Evolutionary conservation across 23 tunicate species (phyloP), one percentile per base, ranked within the genome.

Genomic region (Botrylloides violaceus): DNA sequence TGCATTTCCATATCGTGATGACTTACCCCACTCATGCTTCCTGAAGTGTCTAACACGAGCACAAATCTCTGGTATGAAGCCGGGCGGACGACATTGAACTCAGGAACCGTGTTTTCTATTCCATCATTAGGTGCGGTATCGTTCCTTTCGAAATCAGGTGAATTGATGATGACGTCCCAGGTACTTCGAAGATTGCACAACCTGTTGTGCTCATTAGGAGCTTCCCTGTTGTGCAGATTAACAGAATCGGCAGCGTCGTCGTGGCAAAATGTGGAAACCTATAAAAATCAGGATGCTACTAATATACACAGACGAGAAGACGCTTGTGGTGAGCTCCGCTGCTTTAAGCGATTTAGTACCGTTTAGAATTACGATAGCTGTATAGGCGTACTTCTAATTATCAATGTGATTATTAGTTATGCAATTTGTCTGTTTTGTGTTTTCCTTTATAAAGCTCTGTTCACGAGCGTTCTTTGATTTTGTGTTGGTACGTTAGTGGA

Each of bases 21-120:
- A 31, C 81, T 62, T 73, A 80, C 88, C 4, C 77, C 81, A 66
- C 43, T 61, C 88, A 83, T 83, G 81, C 88, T 83, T 26, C 81
- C 81, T 0, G 88, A 83, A 2, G 77, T 70, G 39, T 83, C 88
- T 64, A 83, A 32, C 59, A 83, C 88, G 36, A 83, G 48, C 25
- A 83, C 88, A 34, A 70, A 76, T 66, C 88, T 58, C 23, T 29
- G 71, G 21, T 58, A 64, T 18, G 77, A 65, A 28, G 30, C 61
- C 0, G 75, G 61, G 32, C 59, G 77, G 0, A 76, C 71, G 19
- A 83, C 71, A 27, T 65, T 28, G 33, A 76, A 76, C 20, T n/a
- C 59, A 15, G 88, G 88, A 3, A 31, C 32, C 2, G 81, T 83
- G 48, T 76, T 49, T 12, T 39, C 63, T 3, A 30, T 55, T 2